Base-by-base conservation (phyloP, 1,140 invertebrate genomes). In the Philopotamus ludificatus region DNA sequence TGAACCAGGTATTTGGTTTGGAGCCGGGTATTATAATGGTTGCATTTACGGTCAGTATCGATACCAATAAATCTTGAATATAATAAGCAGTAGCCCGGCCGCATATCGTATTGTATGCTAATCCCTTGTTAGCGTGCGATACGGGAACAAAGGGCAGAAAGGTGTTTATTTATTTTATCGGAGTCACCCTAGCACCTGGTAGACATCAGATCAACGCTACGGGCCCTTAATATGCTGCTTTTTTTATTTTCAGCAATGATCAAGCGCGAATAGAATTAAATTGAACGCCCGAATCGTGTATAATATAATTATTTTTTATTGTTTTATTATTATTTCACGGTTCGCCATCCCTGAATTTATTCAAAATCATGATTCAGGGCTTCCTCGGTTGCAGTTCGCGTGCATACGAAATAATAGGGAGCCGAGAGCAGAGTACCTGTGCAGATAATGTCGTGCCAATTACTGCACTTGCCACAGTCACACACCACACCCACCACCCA, bases 1-100 rank as follows among this genome's bases (percentile, higher is more conserved):
- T n/a, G n/a, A n/a, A n/a, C n/a, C n/a, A n/a, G n/a, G n/a, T n/a
- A n/a, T n/a, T n/a, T n/a, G n/a, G n/a, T n/a, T n/a, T n/a, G n/a
- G n/a, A n/a, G n/a, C n/a, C n/a, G n/a, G n/a, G n/a, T n/a, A n/a
- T n/a, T n/a, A n/a, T 62, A 53, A 50, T 53, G 21, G 47, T 28
- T 51, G 47, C 41, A 62, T 63, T 63, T 21, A 45, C 50, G 21
- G 41, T 53, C 26, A 15, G 51, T 69, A 69, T 69, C 67, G 59
- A 26, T 49, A 60, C 50, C 67, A 63, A 69, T 69, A 69, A 69
- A 69, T 69, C 63, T 65, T 59, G 60, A 69, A 69, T 69, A 69
- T 69, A 69, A 69, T 66, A 69, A 69, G 67, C 41, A 39, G 45
- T 34, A 22, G 22, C 51, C 16, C 22, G 20, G 12, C 8, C 4